Percentiles rank a stretch among this genome's conserved stretches.
These are phyloP conservation scores for Lepetodrilus schrolli DNA, from an alignment of 2,888 invertebrate genomes.

Conservation along the genomic window DNA sequence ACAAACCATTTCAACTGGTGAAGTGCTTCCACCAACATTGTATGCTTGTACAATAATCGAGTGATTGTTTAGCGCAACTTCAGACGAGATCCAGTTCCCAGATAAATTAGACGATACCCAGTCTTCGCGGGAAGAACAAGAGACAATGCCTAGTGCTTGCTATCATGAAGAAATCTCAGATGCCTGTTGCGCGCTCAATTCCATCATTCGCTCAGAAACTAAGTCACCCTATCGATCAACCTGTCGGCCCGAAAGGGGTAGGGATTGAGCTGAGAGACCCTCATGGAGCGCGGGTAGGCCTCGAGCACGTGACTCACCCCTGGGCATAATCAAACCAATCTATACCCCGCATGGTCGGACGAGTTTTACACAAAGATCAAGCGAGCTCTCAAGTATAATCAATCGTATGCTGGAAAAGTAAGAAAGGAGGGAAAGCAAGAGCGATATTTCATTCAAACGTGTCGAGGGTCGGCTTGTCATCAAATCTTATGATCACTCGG, in stretches of 20 bases:
- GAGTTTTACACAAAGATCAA: not conserved
- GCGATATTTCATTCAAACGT: not conserved
- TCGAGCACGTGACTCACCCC: not conserved
- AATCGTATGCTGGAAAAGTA: too few relatives aligned
- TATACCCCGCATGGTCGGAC: not conserved
- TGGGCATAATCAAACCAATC: not conserved
- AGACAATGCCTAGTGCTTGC: too few relatives aligned
- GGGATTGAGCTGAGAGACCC: not conserved
- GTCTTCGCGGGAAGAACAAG: too few relatives aligned
- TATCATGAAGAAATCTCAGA: too few relatives aligned
- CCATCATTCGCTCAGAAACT: not conserved
- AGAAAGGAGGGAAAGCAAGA: not conserved
- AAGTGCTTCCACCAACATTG: not conserved
- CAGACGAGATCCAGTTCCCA: too few relatives aligned
- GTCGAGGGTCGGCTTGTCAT: not conserved
- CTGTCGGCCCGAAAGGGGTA: not conserved
- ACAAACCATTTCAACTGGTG: not conserved
- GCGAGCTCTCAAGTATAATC: too few relatives aligned
- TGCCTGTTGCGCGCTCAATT: not conserved
- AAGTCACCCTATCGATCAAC: not conserved
- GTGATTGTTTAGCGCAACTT: too few relatives aligned
- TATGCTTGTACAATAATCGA: too few relatives aligned
- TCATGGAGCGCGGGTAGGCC: not conserved
- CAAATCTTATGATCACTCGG: too few relatives aligned
- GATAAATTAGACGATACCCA: too few relatives aligned